Evolutionary conservation across 2,888 invertebrate species (phyloP).

Genomic region (Chymomyza amoena): DNA sequence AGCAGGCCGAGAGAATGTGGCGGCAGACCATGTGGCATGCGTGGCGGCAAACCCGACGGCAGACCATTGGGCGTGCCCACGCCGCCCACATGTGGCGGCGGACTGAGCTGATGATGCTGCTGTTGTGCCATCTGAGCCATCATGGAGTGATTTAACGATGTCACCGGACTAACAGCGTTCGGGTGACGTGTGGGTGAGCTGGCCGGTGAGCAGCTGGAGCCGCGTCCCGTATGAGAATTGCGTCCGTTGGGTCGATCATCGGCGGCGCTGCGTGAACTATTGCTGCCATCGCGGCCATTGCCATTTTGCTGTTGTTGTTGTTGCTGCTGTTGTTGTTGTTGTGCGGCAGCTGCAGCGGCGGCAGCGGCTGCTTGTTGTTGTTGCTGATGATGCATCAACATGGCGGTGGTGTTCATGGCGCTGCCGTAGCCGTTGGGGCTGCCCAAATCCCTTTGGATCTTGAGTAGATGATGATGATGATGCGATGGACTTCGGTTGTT

Average conservation of each 20-base stretch:
- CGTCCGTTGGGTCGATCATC: slow-evolving; percentile 71
- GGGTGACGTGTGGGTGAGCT: slow-evolving; percentile 76
- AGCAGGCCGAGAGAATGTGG: slow-evolving; percentile 91
- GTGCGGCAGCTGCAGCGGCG: slow-evolving; percentile 59
- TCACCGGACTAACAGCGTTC: slow-evolving; percentile 77
- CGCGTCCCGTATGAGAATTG: slow-evolving; percentile 71
- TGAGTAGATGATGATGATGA: slow-evolving; percentile 25
- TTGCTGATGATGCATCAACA: slow-evolving; percentile 76
- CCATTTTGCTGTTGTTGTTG: slow-evolving; percentile 74
- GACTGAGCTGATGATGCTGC: slow-evolving; percentile 82
- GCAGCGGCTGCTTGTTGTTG: slow-evolving; percentile 63
- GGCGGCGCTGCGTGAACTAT: slow-evolving; percentile 67
- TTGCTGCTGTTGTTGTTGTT: slow-evolving; percentile 68
- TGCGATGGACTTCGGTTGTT: slow-evolving; percentile 36
- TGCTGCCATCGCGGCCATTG: slow-evolving; percentile 71
- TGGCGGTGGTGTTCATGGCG: slow-evolving; percentile 72
- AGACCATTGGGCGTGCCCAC: slow-evolving; percentile 80
- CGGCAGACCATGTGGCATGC: slow-evolving; percentile 86
- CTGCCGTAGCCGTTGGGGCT: slow-evolving; percentile 35
- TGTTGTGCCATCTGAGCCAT: slow-evolving; percentile 78
- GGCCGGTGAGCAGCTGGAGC: slow-evolving; percentile 77
- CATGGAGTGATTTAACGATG: slow-evolving; percentile 78
- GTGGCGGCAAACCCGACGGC: slow-evolving; percentile 80
- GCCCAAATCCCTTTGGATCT: background rate
- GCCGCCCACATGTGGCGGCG: slow-evolving; percentile 80